A percentile compares a stretch with the other conserved stretches of the same genome.
Conservation (phyloP, 2,888 invertebrate genomes). For the Protonemura montana region DNA sequence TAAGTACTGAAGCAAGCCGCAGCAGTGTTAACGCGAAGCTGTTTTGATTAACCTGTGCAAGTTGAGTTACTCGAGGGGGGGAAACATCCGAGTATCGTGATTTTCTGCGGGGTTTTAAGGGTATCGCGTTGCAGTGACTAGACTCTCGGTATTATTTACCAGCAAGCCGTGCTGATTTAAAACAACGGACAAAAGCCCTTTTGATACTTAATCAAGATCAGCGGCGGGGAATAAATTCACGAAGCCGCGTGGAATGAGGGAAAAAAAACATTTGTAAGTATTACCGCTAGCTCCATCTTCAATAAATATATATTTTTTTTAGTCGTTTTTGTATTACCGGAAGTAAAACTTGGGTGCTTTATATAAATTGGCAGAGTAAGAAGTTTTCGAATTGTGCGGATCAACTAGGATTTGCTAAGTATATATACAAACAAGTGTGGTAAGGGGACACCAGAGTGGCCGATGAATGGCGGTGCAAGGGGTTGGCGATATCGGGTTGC, state of each 20-base stretch:
- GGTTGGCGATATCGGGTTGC: no score
- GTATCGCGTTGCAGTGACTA: neutral
- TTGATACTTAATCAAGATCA: slow-evolving; percentile 32
- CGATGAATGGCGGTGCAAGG: no score
- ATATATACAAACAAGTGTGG: no score
- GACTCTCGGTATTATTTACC: neutral
- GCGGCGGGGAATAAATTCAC: slow-evolving; percentile 22
- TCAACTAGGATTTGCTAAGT: no score
- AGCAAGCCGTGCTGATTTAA: neutral
- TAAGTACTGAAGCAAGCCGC: neutral
- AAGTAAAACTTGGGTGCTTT: neutral
- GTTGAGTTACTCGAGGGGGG: neutral
- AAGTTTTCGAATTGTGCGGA: no score
- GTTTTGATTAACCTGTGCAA: neutral
- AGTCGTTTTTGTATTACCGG: neutral
- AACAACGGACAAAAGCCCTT: neutral
- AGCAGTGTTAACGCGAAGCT: neutral
- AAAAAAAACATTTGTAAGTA: neutral
- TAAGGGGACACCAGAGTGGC: no score
- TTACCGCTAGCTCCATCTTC: neutral
- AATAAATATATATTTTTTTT: no score
- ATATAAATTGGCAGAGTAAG: neutral
- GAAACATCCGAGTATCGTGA: neutral
- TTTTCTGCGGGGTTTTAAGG: no score
- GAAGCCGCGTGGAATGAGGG: neutral